Evolutionary conservation across 1,140 invertebrate species (phyloP).

Genomic region (Scaptodrosophila lebanonensis): DNA sequence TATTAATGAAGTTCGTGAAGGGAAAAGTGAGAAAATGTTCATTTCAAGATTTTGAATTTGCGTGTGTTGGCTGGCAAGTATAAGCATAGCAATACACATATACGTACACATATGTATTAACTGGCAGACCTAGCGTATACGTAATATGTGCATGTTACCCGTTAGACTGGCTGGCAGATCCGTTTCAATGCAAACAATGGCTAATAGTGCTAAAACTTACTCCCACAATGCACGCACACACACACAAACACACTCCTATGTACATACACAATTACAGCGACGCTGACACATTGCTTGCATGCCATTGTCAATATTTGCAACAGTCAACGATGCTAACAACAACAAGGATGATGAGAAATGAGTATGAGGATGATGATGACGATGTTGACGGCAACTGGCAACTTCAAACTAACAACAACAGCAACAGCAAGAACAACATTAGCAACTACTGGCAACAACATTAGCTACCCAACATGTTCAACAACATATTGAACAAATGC

Average conservation of each 20-base stretch:
- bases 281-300: conserved; percentile 27
- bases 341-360: too few species aligned
- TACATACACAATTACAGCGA: conserved; percentile 14
- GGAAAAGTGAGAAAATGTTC: too few species aligned
- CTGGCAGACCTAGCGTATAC: conserved; percentile 24
- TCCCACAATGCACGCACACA: conserved; percentile 43
- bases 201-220: conserved; percentile 74
- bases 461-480: conserved; percentile 48
- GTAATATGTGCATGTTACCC: conserved; percentile 24
- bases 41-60: too few species aligned
- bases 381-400: conserved; percentile 26
- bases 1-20: too few species aligned
- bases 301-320: conserved; percentile 71
- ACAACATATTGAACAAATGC: conserved; percentile 73
- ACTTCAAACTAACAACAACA: conserved; percentile 2
- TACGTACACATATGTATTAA: conserved; percentile 16
- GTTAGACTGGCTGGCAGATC: conserved; percentile 37
- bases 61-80: too few species aligned
- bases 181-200: conserved; percentile 70
- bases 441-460: conserved; percentile 21
- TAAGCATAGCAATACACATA: not conserved
- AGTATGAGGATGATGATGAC: too few species aligned
- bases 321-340: conserved; percentile 50
- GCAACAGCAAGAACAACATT: conserved; percentile 39
- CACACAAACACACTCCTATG: conserved; percentile 6